Percentiles rank a stretch among this genome's conserved stretches.
These are phyloP conservation scores for Borostomias antarcticus DNA, from an alignment of 2,797 vertebrate species.

Conservation along the genomic window DNA sequence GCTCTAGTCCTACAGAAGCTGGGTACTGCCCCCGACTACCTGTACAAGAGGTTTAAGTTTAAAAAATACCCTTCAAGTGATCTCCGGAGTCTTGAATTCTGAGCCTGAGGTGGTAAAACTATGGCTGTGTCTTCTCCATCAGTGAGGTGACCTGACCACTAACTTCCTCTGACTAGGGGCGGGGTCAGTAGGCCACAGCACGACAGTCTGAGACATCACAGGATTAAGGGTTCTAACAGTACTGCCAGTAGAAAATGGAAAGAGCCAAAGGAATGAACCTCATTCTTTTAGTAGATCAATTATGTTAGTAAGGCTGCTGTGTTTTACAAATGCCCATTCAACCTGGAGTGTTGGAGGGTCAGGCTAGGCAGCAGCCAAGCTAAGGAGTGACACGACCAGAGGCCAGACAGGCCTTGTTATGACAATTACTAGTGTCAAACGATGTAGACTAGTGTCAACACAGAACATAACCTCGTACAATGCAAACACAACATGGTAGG, in stretches of 20 bases:
- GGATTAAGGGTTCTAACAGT: constrained; percentile 25
- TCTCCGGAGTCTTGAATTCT: constrained; percentile 13
- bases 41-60: constrained; percentile 66
- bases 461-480: constrained; percentile 48
- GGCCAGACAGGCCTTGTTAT: constrained; percentile 33
- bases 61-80: constrained; percentile 46
- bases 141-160: constrained; percentile 44
- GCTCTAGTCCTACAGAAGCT: background rate
- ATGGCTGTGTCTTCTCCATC: constrained; percentile 61
- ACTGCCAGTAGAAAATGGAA: constrained; percentile 11
- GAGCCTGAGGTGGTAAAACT: constrained; percentile 64
- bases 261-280: background rate
- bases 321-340: constrained; percentile 40
- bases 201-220: constrained; percentile 24
- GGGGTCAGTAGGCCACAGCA: constrained; percentile 32
- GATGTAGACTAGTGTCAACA: constrained; percentile 42
- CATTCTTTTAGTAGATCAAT: constrained; percentile 30
- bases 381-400: background rate
- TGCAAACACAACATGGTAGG: constrained; percentile 4
- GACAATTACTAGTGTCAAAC: constrained; percentile 47
- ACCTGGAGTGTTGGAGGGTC: constrained; percentile 14
- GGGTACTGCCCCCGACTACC: constrained; percentile 52
- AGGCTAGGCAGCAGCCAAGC: background rate
- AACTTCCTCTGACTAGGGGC: constrained; percentile 50
- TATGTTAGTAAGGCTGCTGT: constrained; percentile 53